Base-by-base conservation (phyloP, 1,140 invertebrate genomes). In the Leptoteleia sp. region DNA sequence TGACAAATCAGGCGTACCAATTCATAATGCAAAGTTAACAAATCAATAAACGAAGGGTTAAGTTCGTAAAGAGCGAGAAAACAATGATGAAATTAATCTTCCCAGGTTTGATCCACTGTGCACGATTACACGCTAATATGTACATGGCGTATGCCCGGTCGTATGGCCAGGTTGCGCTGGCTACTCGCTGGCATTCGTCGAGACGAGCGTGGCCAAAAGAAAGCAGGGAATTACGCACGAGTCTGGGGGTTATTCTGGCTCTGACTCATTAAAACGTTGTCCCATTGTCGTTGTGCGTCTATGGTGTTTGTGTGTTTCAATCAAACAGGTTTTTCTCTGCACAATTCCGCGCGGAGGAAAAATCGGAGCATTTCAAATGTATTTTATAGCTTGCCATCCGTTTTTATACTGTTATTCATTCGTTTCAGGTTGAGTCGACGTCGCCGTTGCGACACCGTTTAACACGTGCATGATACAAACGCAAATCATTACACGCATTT, bases 291-390 rank as follows among this genome's bases (percentile, higher is more conserved):
- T 65, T 65, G 50, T 68, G 57, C 52, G 33, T 38, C 19, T 73
- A 57, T 64, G 33, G 16, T 57, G 47, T 59, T 17, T 43, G 35
- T 54, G 48, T 43, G 25, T 55, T 16, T 33, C 19, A 54, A 12
- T 40, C 31, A 35, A 33, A 52, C 29, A 47, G 1, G 25, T 22
- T 35, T 40, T 57, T 62, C 15, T 3, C 1, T 47, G 11, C 15
- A 40, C 22, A 27, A 57, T 11, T 29, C 37, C 16, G 17, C 42
- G 72, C 13, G 48, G 25, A 71, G 59, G 75, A 77, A 71, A 77
- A 77, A 65, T 54, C 65, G 59, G 65, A 77, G 52, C 67, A 50
- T 45, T 15, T 40, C n/a, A n/a, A n/a, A n/a, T n/a, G n/a, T 11
- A 42, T 35, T 42, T 19, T 42, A 54, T 42, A 25, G 22, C 22